Conservation (phyloP, 2,797 vertebrate genomes). For the Ptychobarbus kaznakovi region DNA sequence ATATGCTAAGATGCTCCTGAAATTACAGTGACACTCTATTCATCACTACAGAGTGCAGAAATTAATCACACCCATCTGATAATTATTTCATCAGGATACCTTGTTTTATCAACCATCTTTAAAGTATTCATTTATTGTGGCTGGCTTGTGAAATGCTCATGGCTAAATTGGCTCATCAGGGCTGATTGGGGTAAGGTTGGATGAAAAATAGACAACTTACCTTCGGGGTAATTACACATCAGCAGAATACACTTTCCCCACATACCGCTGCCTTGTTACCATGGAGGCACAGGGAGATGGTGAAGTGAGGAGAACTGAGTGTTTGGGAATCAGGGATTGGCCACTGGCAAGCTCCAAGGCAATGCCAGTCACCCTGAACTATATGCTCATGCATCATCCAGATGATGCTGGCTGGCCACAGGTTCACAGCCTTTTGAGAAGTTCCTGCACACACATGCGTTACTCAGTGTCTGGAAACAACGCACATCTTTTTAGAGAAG, state of each 20-base stretch:
- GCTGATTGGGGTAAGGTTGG: constrained; percentile 53
- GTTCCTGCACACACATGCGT: background rate
- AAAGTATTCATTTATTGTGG: constrained; percentile 55
- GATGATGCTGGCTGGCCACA: constrained; percentile 56
- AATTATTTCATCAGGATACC: constrained; percentile 73
- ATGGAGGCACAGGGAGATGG: constrained; percentile 47
- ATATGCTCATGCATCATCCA: constrained; percentile 59
- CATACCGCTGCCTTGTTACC: constrained; percentile 21
- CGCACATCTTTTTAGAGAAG: background rate
- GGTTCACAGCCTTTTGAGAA: background rate
- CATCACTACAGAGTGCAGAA: constrained; percentile 69
- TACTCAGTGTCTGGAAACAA: background rate
- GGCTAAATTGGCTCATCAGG: constrained; percentile 59
- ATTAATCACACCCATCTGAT: constrained; percentile 63
- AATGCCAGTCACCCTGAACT: constrained; percentile 70
- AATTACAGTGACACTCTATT: constrained; percentile 70
- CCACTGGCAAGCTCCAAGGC: constrained; percentile 72
- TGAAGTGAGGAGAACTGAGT: constrained; percentile 63
- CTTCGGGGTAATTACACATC: constrained; percentile 57
- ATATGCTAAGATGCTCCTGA: constrained; percentile 64
- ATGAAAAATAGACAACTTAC: constrained; percentile 56
- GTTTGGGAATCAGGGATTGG: constrained; percentile 58
- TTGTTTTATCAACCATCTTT: constrained; percentile 64
- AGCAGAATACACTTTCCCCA: constrained; percentile 27
- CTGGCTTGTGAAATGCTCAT: constrained; percentile 54